Conservation (phyloP, 2,888 invertebrate species). For the Pseudococcus longispinus region DNA sequence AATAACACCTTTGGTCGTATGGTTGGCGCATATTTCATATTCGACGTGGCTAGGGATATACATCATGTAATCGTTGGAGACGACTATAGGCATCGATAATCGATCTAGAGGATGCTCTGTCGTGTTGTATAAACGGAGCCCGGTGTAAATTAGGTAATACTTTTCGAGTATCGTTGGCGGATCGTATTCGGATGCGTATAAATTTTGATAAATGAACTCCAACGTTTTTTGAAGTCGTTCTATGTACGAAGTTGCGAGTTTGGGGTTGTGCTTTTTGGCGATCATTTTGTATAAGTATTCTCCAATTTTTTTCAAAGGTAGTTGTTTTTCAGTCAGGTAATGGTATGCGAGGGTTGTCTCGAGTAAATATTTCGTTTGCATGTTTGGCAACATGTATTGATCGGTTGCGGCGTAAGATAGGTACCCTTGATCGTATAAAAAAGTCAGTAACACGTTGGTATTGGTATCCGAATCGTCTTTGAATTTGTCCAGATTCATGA, state of each 20-base stretch:
- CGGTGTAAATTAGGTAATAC: not conserved
- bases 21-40: not conserved
- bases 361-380: not conserved
- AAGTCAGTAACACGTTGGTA: not conserved
- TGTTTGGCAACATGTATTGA: not conserved
- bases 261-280: not conserved
- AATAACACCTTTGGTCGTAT: not conserved
- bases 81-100: not conserved
- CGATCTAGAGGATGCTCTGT: not conserved
- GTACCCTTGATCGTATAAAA: not conserved
- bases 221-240: not conserved
- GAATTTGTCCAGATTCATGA: not conserved
- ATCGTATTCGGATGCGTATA: not conserved
- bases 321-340: not conserved
- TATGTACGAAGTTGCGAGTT: not conserved
- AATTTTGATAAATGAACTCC: not conserved
- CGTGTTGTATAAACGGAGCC: not conserved
- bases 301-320: not conserved
- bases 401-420: not conserved
- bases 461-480: not conserved
- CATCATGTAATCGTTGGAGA: not conserved
- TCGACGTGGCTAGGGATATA: not conserved
- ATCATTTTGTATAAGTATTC: constrained; percentile 15
- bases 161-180: not conserved
- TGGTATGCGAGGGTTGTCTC: not conserved